Conservation (phyloP, 2,113 vertebrate species). For the Coreoperca whiteheadi region DNA sequence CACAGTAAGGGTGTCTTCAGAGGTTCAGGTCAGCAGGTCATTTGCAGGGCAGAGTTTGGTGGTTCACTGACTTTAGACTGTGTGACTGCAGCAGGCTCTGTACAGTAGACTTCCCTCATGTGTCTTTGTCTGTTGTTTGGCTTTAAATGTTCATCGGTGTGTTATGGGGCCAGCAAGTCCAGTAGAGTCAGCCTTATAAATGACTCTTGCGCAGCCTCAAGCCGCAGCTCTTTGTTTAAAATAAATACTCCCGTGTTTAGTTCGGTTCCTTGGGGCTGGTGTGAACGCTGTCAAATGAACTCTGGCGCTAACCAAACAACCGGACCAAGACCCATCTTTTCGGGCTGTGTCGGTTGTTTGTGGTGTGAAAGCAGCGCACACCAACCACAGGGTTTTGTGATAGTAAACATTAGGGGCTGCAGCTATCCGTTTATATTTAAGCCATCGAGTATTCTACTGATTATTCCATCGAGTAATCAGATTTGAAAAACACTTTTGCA, state of each 20-base stretch:
- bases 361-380: background rate
- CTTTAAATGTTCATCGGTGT: slow-evolving; percentile 12
- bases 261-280: background rate
- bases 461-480: no score
- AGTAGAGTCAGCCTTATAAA: background rate
- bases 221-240: background rate
- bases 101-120: no score
- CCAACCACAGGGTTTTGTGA: background rate
- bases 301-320: background rate
- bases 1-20: background rate
- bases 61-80: background rate
- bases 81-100: background rate
- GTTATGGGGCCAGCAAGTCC: slow-evolving; percentile 21
- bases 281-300: background rate
- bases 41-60: background rate
- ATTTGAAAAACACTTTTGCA: no score
- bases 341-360: background rate
- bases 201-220: slow-evolving; percentile 21
- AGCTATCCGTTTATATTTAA: no score
- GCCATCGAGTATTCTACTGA: no score
- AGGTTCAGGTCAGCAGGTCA: slow-evolving; percentile 19
- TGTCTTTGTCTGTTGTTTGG: background rate
- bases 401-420: no score
- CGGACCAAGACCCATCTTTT: background rate
- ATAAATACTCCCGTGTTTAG: background rate